These are phyloP conservation scores for Parasteatoda tepidariorum DNA, from an alignment of 1,140 invertebrate species.

Conservation along the genomic window DNA sequence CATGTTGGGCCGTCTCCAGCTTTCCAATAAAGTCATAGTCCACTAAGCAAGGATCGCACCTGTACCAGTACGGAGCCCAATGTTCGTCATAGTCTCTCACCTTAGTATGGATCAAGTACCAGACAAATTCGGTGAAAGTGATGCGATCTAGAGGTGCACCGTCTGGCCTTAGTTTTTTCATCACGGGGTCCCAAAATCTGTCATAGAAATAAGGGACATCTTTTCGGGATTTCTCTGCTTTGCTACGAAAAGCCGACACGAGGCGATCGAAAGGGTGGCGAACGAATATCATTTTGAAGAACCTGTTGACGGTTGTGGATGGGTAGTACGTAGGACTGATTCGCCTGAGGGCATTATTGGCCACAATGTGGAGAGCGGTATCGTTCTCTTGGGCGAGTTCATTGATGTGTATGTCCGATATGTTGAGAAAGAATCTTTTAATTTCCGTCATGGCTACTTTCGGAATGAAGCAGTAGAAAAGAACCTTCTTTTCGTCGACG, in stretches of 20 bases:
- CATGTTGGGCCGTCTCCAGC: conserved; percentile 65
- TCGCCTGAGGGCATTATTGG: conserved; percentile 63
- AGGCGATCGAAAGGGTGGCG: conserved; percentile 67
- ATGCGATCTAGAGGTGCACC: conserved; percentile 26
- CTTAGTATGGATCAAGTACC: conserved; percentile 63
- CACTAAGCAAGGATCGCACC: conserved; percentile 66
- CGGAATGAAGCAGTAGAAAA: conserved; percentile 64
- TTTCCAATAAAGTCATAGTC: conserved; percentile 67
- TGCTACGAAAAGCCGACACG: conserved; percentile 66
- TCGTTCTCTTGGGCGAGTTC: not conserved
- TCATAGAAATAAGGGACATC: conserved; percentile 62
- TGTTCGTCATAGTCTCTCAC: conserved; percentile 64
- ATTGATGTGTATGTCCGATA: conserved; percentile 46
- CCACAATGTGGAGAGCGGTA: conserved; percentile 62
- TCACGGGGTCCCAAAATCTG: conserved; percentile 35
- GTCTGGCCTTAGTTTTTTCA: conserved; percentile 31
- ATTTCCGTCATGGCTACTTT: conserved; percentile 64
- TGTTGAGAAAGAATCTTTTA: conserved; percentile 63
- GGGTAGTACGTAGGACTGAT: conserved; percentile 60
- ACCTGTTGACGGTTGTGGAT: conserved; percentile 48
- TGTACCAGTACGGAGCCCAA: conserved; percentile 66
- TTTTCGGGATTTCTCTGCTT: conserved; percentile 62
- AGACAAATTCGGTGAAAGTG: conserved; percentile 66
- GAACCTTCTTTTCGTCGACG: conserved; percentile 56
- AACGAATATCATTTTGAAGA: conserved; percentile 66